A percentile compares a stretch with the other conserved stretches of the same genome.
phyloP scores from a whole-genome alignment of 2,797 vertebrate genomes.

The Scarus forsteni region DNA sequence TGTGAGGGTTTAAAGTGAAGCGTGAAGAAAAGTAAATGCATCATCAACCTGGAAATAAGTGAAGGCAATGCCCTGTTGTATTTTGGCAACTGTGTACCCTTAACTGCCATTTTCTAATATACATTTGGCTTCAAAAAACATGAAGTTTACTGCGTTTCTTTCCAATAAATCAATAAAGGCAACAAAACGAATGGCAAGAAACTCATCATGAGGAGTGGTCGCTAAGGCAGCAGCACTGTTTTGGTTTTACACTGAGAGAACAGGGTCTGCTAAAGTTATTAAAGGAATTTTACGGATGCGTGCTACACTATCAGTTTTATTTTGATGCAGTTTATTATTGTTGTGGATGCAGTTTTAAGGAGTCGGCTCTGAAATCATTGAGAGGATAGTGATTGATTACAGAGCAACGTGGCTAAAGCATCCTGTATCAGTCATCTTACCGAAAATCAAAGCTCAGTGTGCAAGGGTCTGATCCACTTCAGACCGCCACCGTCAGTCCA shows the following conservation, averaged over 20 bases:
- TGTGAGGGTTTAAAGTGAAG: constrained; percentile 35
- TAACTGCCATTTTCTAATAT: constrained; percentile 50
- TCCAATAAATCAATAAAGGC: constrained; percentile 56
- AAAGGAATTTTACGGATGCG: constrained; percentile 51
- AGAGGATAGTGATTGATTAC: constrained; percentile 59
- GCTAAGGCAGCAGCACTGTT: constrained; percentile 77
- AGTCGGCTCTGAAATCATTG: constrained; percentile 45
- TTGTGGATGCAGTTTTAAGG: constrained; percentile 31
- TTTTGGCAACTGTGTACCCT: constrained; percentile 54
- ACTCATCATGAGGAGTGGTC: constrained; percentile 53
- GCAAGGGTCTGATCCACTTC: constrained; percentile 7
- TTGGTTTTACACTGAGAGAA: constrained; percentile 65
- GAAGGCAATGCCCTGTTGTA: constrained; percentile 57
- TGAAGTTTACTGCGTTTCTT: constrained; percentile 16
- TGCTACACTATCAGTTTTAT: constrained; percentile 61
- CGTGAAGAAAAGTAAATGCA: constrained; percentile 13
- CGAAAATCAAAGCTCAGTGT: constrained; percentile 40
- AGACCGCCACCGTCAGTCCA: constrained; percentile 11
- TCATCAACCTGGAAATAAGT: constrained; percentile 35
- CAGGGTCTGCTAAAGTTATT: constrained; percentile 44
- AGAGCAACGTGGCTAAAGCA: constrained; percentile 60
- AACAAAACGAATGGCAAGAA: constrained; percentile 48
- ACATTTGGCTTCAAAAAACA: constrained; percentile 61
- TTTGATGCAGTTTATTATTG: constrained; percentile 33
- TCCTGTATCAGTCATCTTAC: constrained; percentile 48